Conservation (phyloP, 2,888 invertebrate species). For the Stictocephala bisonia region DNA sequence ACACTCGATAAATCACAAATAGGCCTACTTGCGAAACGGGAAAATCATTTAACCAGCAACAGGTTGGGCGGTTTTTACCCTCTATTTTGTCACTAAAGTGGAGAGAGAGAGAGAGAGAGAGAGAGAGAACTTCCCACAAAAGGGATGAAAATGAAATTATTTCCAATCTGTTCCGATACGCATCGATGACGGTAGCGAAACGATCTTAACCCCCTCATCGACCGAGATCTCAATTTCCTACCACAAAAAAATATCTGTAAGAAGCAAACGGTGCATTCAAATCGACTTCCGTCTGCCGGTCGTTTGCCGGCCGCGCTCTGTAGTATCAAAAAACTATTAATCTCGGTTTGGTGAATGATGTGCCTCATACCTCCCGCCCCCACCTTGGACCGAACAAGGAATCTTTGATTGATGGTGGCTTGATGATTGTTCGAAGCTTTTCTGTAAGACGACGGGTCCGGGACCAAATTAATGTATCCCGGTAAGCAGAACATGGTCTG, state of each 20-base stretch:
- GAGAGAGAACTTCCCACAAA: conserved; percentile 37
- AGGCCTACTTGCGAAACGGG: neutral
- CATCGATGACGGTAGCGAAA: conserved; percentile 36
- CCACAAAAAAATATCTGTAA: conserved; percentile 43
- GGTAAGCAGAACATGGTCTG: conserved; percentile 24
- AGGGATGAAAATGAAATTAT: conserved; percentile 51
- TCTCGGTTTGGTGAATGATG: conserved; percentile 36
- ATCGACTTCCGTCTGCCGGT: conserved; percentile 29
- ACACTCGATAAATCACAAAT: conserved; percentile 6
- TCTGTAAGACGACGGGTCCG: conserved; percentile 26
- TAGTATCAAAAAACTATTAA: conserved; percentile 41
- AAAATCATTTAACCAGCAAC: conserved; percentile 43
- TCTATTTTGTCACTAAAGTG: conserved; percentile 44
- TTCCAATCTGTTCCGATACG: conserved; percentile 51
- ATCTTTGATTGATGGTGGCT: conserved; percentile 21
- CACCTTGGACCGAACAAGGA: conserved; percentile 41
- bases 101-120: conserved; percentile 39
- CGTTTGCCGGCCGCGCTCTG: conserved; percentile 3
- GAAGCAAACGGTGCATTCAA: conserved; percentile 42
- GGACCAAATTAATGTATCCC: conserved; percentile 16
- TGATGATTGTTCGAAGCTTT: conserved; percentile 38
- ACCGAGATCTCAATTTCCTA: conserved; percentile 45
- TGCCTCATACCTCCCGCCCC: neutral
- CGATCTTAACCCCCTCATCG: conserved; percentile 15
- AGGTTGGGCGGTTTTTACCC: conserved; percentile 45